These are phyloP conservation scores for Varanus salvator DNA, from an alignment of 2,113 vertebrate species.

Conservation along the genomic window DNA sequence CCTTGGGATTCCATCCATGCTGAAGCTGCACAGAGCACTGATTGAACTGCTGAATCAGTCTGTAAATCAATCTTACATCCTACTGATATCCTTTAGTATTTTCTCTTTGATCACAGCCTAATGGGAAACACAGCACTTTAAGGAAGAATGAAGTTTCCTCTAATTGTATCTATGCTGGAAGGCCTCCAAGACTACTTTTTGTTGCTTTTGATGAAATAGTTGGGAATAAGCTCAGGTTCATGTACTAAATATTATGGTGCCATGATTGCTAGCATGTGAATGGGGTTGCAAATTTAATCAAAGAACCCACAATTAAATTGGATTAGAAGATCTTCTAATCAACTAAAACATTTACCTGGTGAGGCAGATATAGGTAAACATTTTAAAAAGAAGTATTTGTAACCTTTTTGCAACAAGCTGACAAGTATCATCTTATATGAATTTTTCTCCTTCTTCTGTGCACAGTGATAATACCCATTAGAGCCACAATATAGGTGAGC, in stretches of 20 bases:
- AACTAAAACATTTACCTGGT: not conserved
- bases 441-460: not conserved
- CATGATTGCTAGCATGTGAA: not conserved
- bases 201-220: conserved; percentile 66
- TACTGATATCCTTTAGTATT: conserved; percentile 80
- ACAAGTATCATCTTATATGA: not conserved
- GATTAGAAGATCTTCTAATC: not conserved
- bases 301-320: not conserved
- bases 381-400: no score
- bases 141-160: conserved; percentile 82
- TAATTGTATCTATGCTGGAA: conserved; percentile 70
- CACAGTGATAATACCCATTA: not conserved
- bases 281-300: not conserved
- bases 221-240: conserved; percentile 55
- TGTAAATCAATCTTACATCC: conserved; percentile 84
- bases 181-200: conserved; percentile 61
- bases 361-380: not conserved
- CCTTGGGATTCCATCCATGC: conserved; percentile 79
- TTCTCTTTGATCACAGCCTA: conserved; percentile 85
- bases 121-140: conserved; percentile 78
- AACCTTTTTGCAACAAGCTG: not conserved
- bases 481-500: not conserved
- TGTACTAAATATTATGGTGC: conserved; percentile 39
- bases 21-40: conserved; percentile 85
- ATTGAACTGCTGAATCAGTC: conserved; percentile 82